A percentile compares a stretch with the other conserved stretches of the same genome.
These are phyloP conservation scores for Sylvia atricapilla DNA, from an alignment of 2,113 vertebrate genomes.

Conservation along the genomic window DNA sequence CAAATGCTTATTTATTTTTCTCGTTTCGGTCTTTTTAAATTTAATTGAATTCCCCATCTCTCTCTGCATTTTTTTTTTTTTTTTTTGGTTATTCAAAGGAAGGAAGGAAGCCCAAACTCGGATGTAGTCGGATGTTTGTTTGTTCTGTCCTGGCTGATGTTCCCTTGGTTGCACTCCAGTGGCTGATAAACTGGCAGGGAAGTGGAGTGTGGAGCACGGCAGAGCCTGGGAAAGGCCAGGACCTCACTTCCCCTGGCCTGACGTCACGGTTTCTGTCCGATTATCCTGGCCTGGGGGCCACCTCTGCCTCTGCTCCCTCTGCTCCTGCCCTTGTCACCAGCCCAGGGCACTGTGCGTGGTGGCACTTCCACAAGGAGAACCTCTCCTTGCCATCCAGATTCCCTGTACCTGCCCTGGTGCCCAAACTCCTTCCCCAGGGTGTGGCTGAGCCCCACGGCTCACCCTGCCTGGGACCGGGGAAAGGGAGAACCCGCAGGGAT, in stretches of 20 bases:
- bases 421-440: background rate
- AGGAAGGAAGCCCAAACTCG: conserved; percentile 59
- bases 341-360: rapidly evolving
- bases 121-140: conserved; percentile 68
- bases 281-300: background rate
- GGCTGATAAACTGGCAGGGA: conserved; percentile 54
- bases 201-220: background rate
- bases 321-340: background rate
- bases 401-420: background rate
- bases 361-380: background rate
- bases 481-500: rapidly evolving
- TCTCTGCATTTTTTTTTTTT: background rate
- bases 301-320: background rate
- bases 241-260: background rate
- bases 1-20: conserved; percentile 31
- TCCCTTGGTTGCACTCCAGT: conserved; percentile 52
- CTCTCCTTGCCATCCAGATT: background rate
- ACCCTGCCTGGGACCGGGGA: background rate
- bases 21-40: background rate
- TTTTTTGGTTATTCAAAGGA: background rate
- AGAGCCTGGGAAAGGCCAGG: conserved; percentile 69
- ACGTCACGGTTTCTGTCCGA: background rate
- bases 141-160: conserved; percentile 53
- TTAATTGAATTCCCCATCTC: background rate
- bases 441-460: rapidly evolving